These are phyloP conservation scores for Mirounga angustirostris DNA, from an alignment of 2,113 vertebrate genomes.

Conservation along the genomic window DNA sequence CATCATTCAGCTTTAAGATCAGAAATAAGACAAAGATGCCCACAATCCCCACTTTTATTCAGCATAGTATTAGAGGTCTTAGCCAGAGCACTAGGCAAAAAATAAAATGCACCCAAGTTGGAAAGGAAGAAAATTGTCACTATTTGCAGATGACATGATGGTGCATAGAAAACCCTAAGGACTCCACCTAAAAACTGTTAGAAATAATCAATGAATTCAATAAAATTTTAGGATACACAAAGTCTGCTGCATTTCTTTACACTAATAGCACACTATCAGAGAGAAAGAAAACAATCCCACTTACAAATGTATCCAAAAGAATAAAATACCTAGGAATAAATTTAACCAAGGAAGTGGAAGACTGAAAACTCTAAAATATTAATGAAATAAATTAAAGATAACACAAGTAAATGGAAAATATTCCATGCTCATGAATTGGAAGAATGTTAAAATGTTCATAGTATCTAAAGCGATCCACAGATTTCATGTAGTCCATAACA, in stretches of 20 bases:
- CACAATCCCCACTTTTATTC: background rate
- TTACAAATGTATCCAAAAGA: background rate
- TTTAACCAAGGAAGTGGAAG: background rate
- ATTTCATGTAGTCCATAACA: background rate
- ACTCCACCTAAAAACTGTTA: background rate
- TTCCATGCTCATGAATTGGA: background rate
- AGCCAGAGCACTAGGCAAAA: background rate
- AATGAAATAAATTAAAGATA: background rate
- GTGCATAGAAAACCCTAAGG: background rate
- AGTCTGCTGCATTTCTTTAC: background rate
- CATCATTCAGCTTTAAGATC: background rate
- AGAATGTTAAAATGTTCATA: background rate
- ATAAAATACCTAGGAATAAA: background rate
- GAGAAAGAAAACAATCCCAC: background rate
- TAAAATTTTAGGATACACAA: background rate
- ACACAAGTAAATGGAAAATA: background rate
- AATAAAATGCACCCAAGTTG: background rate
- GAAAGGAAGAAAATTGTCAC: background rate
- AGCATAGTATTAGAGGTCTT: background rate
- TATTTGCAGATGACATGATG: background rate
- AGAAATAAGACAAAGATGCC: background rate
- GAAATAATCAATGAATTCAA: background rate
- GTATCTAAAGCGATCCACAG: background rate
- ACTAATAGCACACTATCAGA: background rate
- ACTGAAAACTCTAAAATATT: background rate